Percentiles rank a stretch among this genome's conserved stretches.
Conservation (phyloP, 1,140 invertebrate genomes). For the Acarapis woodi region DNA sequence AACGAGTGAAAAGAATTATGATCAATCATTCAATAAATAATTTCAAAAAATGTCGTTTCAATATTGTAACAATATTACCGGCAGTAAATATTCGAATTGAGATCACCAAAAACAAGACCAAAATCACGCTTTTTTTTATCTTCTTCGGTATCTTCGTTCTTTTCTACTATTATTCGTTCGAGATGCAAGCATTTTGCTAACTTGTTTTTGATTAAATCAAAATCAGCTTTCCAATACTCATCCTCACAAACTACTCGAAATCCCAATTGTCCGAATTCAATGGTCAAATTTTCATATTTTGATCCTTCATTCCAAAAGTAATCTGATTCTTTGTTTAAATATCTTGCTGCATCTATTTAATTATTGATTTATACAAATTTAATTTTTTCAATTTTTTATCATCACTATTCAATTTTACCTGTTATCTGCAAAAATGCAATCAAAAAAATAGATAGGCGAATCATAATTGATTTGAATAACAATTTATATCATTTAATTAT, state of each 20-base stretch:
- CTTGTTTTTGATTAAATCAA: neutral
- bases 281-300: no score
- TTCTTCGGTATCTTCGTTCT: conserved; percentile 26
- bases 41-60: neutral
- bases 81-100: neutral
- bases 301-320: no score
- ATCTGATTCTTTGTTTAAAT: no score
- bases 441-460: no score
- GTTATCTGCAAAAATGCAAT: no score
- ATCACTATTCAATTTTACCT: no score
- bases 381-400: no score
- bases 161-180: conserved; percentile 18
- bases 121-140: neutral
- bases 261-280: neutral
- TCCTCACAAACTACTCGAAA: neutral
- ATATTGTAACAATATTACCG: neutral
- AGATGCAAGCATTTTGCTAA: neutral
- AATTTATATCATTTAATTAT: no score
- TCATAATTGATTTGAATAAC: no score
- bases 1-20: neutral
- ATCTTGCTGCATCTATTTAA: no score
- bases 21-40: neutral
- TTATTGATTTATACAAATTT: no score
- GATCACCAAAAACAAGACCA: neutral
- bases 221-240: conserved; percentile 2